Base-by-base conservation (phyloP, 1,140 invertebrate genomes). In the Centruroides sculpturatus region DNA sequence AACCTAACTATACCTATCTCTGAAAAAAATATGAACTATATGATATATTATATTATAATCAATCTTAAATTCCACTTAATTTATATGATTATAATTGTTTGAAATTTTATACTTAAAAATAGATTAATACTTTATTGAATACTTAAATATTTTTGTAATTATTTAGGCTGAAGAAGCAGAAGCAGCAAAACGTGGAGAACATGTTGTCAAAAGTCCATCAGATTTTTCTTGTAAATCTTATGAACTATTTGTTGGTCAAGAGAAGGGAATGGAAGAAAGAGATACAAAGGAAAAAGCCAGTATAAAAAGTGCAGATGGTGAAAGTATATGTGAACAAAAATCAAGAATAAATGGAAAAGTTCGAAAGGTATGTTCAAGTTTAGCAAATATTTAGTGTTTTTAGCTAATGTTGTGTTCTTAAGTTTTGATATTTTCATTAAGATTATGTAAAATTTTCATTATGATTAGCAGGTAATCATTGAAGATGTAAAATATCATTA, bases 261-360 rank as follows among this genome's bases (percentile, higher is more conserved):
- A 89, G 67, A 87, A 86, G 67, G 85, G 84, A 66, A 85, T 55
- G 72, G 83, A 85, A 67, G 86, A 90, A 71, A 86, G 86, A 77
- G 89, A 90, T 78, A 83, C 84, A 69, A 86, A 88, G 71, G 89
- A 93, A 74, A 85, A 86, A 73, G 89, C 90, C 82, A 91, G 87
- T 75, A 85, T 92, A 59, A 81, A 86, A 71, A 92, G 88, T 71
- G 86, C 87, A 68, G 81, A 81, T 71, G 81, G 85, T 68, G 87
- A 90, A 74, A 68, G 56, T 54, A 23, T 64, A 5, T 36, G 48
- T 36, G 65, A 66, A 56, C 65, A 66, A 53, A 57, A 57, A 53
- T 46, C 59, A 11, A 58, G 63, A 48, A 49, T 67, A 67, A 78
- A 74, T 70, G 76, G 70, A 71, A 74, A 69, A 78, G 81, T 84